phyloP scores from a whole-genome alignment of 2,113 vertebrate species.

The Pomatorhinus ruficollis region DNA sequence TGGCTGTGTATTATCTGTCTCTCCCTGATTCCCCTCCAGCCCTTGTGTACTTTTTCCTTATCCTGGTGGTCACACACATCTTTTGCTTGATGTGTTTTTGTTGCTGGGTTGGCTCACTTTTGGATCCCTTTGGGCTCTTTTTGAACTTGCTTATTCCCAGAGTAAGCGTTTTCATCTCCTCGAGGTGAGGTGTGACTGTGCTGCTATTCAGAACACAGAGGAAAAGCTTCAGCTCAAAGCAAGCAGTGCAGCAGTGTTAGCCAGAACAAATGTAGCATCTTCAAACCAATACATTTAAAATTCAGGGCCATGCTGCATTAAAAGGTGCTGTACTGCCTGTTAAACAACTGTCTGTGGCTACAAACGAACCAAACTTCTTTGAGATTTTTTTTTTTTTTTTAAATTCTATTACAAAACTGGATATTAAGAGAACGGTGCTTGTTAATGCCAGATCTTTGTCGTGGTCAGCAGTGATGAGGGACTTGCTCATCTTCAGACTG shows the following conservation, averaged over 20 bases:
- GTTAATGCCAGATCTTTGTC: neutral
- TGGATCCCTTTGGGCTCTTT: neutral
- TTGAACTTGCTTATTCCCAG: neutral
- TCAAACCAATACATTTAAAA: neutral
- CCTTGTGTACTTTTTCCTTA: accelerated
- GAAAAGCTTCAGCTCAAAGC: neutral
- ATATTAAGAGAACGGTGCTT: neutral
- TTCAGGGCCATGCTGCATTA: accelerated
- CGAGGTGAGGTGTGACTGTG: neutral
- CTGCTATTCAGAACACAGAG: neutral
- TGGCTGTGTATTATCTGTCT: neutral
- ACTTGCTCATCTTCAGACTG: neutral
- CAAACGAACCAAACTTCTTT: neutral
- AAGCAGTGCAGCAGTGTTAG: neutral
- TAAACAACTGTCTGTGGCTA: neutral
- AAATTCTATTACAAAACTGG: neutral
- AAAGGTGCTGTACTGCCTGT: neutral
- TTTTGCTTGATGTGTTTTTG: neutral
- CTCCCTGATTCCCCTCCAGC: neutral
- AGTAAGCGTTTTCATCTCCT: neutral
- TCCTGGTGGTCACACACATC: neutral
- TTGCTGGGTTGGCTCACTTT: neutral
- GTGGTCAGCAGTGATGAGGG: neutral
- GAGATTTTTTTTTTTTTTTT: neutral
- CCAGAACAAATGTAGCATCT: neutral